A percentile compares a stretch with the other conserved stretches of the same genome.
Conservation (phyloP, 2,888 invertebrate species). For the Volucella inanis region DNA sequence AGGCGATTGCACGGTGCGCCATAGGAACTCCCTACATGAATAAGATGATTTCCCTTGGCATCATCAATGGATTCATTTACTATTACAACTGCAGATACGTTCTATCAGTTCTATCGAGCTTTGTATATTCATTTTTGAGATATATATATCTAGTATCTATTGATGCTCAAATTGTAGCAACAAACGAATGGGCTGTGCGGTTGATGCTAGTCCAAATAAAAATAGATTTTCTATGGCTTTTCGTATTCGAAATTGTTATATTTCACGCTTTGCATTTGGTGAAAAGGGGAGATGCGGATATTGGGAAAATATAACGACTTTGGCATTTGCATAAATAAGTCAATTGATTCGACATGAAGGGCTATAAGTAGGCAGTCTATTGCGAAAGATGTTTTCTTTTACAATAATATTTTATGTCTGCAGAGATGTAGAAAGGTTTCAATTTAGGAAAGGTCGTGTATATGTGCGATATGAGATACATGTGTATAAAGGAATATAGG, state of each 20-base stretch:
- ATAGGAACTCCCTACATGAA: neutral
- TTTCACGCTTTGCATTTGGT: slow-evolving; percentile 39
- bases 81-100: slow-evolving; percentile 16
- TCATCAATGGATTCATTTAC: slow-evolving; percentile 59
- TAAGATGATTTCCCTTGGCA: slow-evolving; percentile 36
- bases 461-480: no score
- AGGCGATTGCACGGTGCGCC: slow-evolving; percentile 23
- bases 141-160: no score
- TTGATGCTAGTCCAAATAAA: slow-evolving; percentile 33
- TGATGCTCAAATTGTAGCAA: slow-evolving; percentile 33
- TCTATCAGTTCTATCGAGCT: neutral
- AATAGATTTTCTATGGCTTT: slow-evolving; percentile 53
- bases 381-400: no score
- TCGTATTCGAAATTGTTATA: slow-evolving; percentile 4
- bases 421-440: no score
- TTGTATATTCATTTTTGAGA: slow-evolving; percentile 16
- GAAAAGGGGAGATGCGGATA: slow-evolving; percentile 16
- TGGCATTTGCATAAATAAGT: slow-evolving; percentile 24
- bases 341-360: slow-evolving; percentile 37
- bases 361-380: neutral
- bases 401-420: no score
- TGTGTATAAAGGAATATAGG: no score
- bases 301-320: slow-evolving; percentile 37
- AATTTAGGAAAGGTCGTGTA: no score
- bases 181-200: slow-evolving; percentile 41